Evolutionary conservation across 2,888 invertebrate genomes (phyloP).

Genomic region (Phengaris arion): DNA sequence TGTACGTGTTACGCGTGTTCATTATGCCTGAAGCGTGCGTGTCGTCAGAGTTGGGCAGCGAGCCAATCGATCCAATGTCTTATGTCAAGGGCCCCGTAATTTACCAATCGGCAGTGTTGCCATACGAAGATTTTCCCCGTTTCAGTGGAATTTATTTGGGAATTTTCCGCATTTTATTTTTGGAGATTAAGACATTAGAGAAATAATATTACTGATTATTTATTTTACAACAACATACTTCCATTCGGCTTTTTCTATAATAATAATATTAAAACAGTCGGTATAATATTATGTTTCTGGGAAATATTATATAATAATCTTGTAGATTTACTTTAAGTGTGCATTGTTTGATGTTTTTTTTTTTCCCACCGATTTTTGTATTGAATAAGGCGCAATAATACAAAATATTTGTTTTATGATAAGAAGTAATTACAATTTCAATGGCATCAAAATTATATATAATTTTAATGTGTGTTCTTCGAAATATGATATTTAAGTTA

Average conservation of each 20-base stretch:
- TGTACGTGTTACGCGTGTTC: not conserved
- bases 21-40: slow-evolving; percentile 11
- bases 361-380: not conserved
- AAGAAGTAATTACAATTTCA: not conserved
- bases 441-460: not conserved
- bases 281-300: not conserved
- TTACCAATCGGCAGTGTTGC: slow-evolving; percentile 31
- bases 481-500: too few species aligned
- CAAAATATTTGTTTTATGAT: not conserved
- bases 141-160: not conserved
- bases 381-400: not conserved
- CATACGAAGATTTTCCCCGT: slow-evolving; percentile 5
- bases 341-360: not conserved
- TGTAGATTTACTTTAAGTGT: not conserved
- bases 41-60: slow-evolving; percentile 31
- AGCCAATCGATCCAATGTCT: slow-evolving; percentile 36
- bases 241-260: too few species aligned
- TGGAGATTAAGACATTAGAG: not conserved
- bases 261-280: not conserved
- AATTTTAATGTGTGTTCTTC: not conserved
- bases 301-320: not conserved
- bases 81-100: slow-evolving; percentile 33
- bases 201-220: too few species aligned
- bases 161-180: not conserved
- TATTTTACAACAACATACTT: not conserved